Evolutionary conservation across 2,888 invertebrate genomes (phyloP).

Genomic region (Lasiommata megera): DNA sequence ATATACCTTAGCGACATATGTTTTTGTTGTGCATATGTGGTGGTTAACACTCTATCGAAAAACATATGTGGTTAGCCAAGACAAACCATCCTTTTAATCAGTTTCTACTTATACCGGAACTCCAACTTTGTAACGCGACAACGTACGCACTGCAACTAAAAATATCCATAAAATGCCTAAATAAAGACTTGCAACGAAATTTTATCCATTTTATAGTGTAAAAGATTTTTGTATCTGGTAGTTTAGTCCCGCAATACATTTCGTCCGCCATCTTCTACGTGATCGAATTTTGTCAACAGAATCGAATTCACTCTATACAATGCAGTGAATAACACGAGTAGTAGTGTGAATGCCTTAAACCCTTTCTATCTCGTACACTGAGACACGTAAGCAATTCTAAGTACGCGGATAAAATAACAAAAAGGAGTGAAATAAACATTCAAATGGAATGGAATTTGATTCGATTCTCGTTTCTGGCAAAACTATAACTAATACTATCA

Average conservation of each 20-base stretch:
- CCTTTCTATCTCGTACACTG: conserved; percentile 7
- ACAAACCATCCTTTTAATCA: no score
- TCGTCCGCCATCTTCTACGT: conserved; percentile 23
- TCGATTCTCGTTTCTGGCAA: neutral
- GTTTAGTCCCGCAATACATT: conserved; percentile 27
- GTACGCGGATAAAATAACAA: neutral
- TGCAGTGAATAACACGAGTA: conserved; percentile 13
- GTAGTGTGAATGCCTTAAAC: conserved; percentile 10
- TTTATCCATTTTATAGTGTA: neutral
- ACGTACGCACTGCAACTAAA: no score
- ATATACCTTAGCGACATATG: no score
- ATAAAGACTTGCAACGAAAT: no score
- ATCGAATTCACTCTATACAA: conserved; percentile 23
- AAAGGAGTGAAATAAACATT: neutral
- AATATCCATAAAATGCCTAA: no score
- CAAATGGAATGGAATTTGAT: neutral
- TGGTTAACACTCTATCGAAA: no score
- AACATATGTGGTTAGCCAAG: no score
- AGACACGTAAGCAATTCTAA: conserved; percentile 7
- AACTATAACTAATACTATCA: no score
- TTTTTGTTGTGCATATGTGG: no score
- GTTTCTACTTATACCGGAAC: no score
- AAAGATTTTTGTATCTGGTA: conserved; percentile 19
- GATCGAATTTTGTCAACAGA: conserved; percentile 31
- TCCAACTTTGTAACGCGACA: no score